Evolutionary conservation across 2,113 vertebrate genomes (phyloP), one percentile per base, ranked within the genome.

Genomic region (Colossoma macropomum): DNA sequence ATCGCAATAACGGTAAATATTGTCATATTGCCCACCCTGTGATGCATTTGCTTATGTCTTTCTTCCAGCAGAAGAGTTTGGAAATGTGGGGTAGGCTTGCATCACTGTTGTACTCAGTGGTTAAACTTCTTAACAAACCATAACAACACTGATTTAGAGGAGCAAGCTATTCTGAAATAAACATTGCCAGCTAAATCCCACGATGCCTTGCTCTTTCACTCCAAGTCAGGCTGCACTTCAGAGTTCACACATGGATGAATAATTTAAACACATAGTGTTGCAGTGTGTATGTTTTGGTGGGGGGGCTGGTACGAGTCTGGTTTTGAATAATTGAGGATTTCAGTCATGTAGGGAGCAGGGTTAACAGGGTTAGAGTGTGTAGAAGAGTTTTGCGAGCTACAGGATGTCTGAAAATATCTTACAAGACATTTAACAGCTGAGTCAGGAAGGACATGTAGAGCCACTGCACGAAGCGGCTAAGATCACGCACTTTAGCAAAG

Each of bases 281-380:
- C 56, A 10, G 56, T 60, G 54, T 60, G 9, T 60, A 23, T 56
- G 52, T 56, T 17, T 60, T n/a, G 56, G 7, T n/a, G 23, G 38
- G 32, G 65, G 59, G 66, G 72, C 34, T 77, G 41, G n/a, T 38
- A 27, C 19, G 60, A 19, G 10, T 41, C 41, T 54, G 27, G 56
- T 70, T 41, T 76, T 85, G 66, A 81, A 85, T 81, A 32, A 81
- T 85, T 77, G 45, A 71, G 41, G 41, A 28, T 38, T 71, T 79
- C 28, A 30, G 50, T 79, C 45, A 48, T 79, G 50, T 76, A 62
- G 34, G 56, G 66, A 19, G 21, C 38, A 16, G 25, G 28, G 59
- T 80, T 77, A 52, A 17, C 56, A 77, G 77, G 63, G 19, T 32
- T 27, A 62, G 63, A 48, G 38, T 65, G 19, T 38, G 10, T 23